These are phyloP conservation scores for Atrichornis clamosus DNA, from an alignment of 2,113 vertebrate species.

Conservation along the genomic window DNA sequence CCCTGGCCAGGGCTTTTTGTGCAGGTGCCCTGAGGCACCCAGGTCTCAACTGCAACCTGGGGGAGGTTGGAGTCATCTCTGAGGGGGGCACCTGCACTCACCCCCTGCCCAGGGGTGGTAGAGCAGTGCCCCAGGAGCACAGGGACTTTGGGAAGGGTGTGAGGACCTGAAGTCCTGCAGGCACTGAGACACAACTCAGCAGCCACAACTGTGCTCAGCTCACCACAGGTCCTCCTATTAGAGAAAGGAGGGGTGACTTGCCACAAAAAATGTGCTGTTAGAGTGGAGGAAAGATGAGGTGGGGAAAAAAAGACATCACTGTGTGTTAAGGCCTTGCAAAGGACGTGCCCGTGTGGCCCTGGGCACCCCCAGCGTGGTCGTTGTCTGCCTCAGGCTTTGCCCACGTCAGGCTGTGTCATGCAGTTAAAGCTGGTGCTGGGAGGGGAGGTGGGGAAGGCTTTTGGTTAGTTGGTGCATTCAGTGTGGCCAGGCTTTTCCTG, in stretches of 20 bases:
- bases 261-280: not conserved
- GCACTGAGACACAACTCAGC: not conserved
- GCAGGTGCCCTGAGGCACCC: not conserved
- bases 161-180: not conserved
- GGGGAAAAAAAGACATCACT: not conserved
- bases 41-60: not conserved
- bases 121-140: not conserved
- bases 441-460: not conserved
- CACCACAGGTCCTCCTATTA: not conserved
- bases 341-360: not conserved
- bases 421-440: not conserved
- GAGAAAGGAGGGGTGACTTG: not conserved
- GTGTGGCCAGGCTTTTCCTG: not conserved
- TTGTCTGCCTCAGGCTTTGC: accelerated
- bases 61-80: not conserved
- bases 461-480: slow-evolving; percentile 17
- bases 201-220: not conserved
- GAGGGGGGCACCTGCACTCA: not conserved
- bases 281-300: not conserved
- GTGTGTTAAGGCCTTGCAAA: not conserved
- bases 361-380: not conserved
- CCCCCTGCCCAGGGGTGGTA: accelerated
- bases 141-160: not conserved
- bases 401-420: not conserved
- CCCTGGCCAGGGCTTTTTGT: not conserved